phyloP scores from a whole-genome alignment of 2,888 invertebrate species.

The Tenthredo scrophulariae region DNA sequence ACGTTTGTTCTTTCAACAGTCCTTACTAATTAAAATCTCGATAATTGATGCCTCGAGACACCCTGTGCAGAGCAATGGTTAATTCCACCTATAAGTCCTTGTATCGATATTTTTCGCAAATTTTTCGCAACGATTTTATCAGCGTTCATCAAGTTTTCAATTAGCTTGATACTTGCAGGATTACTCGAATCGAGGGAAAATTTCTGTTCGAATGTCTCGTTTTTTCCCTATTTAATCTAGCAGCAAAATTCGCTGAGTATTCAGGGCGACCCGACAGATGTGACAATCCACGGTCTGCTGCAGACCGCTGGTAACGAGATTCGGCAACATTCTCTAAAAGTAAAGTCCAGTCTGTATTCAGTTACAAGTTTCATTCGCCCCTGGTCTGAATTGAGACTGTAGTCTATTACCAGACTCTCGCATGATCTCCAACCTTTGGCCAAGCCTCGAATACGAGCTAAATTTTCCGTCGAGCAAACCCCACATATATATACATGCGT shows the following conservation, averaged over 20 bases:
- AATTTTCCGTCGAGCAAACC: neutral
- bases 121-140: neutral
- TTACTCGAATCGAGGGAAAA: neutral
- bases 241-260: neutral
- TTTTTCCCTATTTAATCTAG: neutral
- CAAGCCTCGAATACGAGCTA: neutral
- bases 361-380: slow-evolving; percentile 10
- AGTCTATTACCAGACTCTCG: neutral
- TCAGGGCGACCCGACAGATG: neutral
- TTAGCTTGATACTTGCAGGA: neutral
- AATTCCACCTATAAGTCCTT: neutral
- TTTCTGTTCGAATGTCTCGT: neutral
- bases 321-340: slow-evolving; percentile 26
- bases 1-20: neutral
- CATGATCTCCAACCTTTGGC: neutral
- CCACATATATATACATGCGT: neutral
- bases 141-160: neutral
- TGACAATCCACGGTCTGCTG: slow-evolving; percentile 1
- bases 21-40: neutral
- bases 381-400: neutral
- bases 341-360: slow-evolving; percentile 31
- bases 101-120: neutral
- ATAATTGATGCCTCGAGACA: neutral
- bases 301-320: slow-evolving; percentile 9
- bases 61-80: neutral